A percentile compares a stretch with the other conserved stretches of the same genome.
These are phyloP conservation scores for Rissa tridactyla DNA, from an alignment of 2,113 vertebrate species.

Conservation along the genomic window DNA sequence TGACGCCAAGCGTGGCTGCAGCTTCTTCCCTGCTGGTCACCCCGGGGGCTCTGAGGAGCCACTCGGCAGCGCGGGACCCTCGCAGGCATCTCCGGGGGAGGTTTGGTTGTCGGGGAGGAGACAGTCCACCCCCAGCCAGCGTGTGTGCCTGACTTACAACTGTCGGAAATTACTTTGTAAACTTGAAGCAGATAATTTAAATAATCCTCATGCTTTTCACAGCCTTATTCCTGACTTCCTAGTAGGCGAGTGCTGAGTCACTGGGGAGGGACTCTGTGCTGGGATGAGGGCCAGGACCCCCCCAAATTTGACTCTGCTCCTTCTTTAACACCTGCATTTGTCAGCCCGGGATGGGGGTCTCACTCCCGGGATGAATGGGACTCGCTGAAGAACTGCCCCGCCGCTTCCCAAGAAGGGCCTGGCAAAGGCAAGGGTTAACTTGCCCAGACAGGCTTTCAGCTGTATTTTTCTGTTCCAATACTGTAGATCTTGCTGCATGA, in stretches of 20 bases:
- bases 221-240: background rate
- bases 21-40: background rate
- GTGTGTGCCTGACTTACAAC: background rate
- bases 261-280: background rate
- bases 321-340: background rate
- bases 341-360: background rate
- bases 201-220: background rate
- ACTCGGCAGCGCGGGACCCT: background rate
- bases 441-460: background rate
- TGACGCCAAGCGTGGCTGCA: rapidly evolving
- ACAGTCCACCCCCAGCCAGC: background rate
- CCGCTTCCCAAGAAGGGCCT: background rate
- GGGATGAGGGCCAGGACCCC: background rate
- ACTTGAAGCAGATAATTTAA: background rate
- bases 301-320: background rate
- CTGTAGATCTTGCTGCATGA: background rate
- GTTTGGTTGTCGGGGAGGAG: background rate
- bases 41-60: too few relatives aligned
- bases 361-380: rapidly evolving
- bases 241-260: background rate
- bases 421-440: background rate
- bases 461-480: background rate
- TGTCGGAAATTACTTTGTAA: background rate
- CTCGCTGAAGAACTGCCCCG: background rate
- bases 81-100: background rate